Evolutionary conservation across 1,140 invertebrate genomes (phyloP).

Genomic region (Antheraea pernyi): DNA sequence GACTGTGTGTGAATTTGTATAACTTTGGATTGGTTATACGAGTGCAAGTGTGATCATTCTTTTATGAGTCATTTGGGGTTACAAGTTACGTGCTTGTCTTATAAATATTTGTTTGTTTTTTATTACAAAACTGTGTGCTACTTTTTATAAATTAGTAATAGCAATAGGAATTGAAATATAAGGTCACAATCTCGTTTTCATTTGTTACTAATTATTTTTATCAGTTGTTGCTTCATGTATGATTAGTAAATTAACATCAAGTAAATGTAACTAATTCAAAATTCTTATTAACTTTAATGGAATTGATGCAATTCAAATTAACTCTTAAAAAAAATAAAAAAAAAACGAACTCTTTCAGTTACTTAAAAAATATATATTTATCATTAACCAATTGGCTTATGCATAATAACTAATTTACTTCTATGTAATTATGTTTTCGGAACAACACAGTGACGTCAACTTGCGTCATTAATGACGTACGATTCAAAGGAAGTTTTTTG

Average conservation of each 20-base stretch:
- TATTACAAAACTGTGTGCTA: neutral
- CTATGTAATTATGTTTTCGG: neutral
- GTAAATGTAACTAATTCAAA: no score
- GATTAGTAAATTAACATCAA: no score
- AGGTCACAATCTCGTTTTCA: no score
- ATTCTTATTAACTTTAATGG: no score
- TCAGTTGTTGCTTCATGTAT: no score
- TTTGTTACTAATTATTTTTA: no score
- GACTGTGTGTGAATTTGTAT: neutral
- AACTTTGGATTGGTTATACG: neutral
- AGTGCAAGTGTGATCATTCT: neutral
- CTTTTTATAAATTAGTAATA: no score
- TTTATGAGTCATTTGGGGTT: constrained; percentile 1
- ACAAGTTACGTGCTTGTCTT: neutral
- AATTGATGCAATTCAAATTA: no score
- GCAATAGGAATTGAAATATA: no score
- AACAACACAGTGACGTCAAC: neutral
- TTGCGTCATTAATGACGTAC: constrained; percentile 9
- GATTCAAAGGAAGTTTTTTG: neutral
- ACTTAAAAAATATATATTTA: neutral
- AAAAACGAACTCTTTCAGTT: neutral
- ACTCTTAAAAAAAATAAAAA: no score
- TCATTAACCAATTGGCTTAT: neutral
- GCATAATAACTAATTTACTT: neutral
- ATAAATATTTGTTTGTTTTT: neutral